These are phyloP conservation scores for Orientallactaga sibirica DNA, from an alignment of 2,797 vertebrate species.

Conservation along the genomic window DNA sequence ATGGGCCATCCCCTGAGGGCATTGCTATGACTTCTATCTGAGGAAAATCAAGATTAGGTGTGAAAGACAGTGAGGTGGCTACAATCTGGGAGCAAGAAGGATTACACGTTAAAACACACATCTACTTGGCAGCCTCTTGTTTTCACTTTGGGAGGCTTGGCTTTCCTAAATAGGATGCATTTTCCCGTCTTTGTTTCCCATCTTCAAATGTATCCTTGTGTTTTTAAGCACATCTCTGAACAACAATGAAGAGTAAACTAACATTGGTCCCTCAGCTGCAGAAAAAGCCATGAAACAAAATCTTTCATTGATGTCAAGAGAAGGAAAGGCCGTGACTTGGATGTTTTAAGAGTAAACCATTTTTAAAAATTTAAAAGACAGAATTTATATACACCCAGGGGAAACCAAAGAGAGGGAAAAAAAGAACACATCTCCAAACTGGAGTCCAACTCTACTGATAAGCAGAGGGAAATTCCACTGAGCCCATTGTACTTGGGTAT, in stretches of 20 bases:
- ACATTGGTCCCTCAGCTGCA: constrained; percentile 56
- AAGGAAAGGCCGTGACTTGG: constrained; percentile 76
- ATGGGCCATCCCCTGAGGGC: neutral
- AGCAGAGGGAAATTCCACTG: neutral
- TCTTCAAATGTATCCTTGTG: constrained; percentile 58
- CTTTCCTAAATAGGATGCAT: constrained; percentile 38
- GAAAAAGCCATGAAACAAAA: constrained; percentile 75
- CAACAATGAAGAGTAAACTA: constrained; percentile 71
- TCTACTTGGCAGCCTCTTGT: constrained; percentile 49
- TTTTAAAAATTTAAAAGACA: constrained; percentile 81
- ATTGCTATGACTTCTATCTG: constrained; percentile 47
- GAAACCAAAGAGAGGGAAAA: constrained; percentile 76
- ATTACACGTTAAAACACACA: constrained; percentile 65
- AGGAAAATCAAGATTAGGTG: constrained; percentile 25
- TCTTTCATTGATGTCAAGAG: constrained; percentile 66
- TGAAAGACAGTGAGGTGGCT: constrained; percentile 40
- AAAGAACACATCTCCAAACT: constrained; percentile 72
- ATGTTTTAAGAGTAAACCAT: constrained; percentile 81
- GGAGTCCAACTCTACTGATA: constrained; percentile 47
- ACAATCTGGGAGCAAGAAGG: constrained; percentile 33
- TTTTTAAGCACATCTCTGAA: constrained; percentile 72
- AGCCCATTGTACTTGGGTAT: constrained; percentile 23
- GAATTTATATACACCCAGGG: constrained; percentile 82
- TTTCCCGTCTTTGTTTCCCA: constrained; percentile 55
- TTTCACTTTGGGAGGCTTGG: constrained; percentile 58